Evolutionary conservation across 2,888 invertebrate species (phyloP).

Genomic region (Eupeodes luniger): DNA sequence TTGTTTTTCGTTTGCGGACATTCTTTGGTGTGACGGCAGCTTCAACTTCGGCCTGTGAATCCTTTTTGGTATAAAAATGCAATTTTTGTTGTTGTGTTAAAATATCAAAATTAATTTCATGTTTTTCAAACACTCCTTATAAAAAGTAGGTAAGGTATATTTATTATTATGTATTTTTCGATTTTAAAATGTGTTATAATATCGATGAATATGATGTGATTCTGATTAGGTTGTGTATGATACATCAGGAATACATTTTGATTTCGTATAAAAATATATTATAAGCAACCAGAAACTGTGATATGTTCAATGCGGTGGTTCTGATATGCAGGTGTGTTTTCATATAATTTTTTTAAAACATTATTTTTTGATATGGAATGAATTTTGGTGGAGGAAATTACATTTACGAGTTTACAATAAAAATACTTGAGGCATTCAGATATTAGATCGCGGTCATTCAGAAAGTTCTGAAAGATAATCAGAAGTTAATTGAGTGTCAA

Average conservation of each 20-base stretch:
- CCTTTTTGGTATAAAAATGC: constrained; percentile 83
- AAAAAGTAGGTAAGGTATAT: neutral
- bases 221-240: constrained; percentile 65
- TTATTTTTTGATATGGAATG: neutral
- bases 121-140: neutral
- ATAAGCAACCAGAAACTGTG: constrained; percentile 67
- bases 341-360: too few relatives aligned
- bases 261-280: constrained; percentile 46
- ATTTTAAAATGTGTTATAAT: constrained; percentile 28
- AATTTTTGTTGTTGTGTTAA: neutral
- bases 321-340: constrained; percentile 25
- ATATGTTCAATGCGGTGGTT: constrained; percentile 60
- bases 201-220: constrained; percentile 51
- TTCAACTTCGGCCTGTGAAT: constrained; percentile 88
- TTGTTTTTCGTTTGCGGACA: constrained; percentile 92
- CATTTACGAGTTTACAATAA: neutral
- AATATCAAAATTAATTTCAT: constrained; percentile 11
- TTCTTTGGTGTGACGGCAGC: constrained; percentile 88
- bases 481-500: too few relatives aligned
- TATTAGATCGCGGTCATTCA: too few relatives aligned
- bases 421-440: neutral
- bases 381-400: constrained; percentile 4
- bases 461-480: too few relatives aligned
- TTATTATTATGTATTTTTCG: neutral
- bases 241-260: constrained; percentile 72